phyloP scores from a whole-genome alignment of 2,888 invertebrate species.

The Tuberolachnus salignus region DNA sequence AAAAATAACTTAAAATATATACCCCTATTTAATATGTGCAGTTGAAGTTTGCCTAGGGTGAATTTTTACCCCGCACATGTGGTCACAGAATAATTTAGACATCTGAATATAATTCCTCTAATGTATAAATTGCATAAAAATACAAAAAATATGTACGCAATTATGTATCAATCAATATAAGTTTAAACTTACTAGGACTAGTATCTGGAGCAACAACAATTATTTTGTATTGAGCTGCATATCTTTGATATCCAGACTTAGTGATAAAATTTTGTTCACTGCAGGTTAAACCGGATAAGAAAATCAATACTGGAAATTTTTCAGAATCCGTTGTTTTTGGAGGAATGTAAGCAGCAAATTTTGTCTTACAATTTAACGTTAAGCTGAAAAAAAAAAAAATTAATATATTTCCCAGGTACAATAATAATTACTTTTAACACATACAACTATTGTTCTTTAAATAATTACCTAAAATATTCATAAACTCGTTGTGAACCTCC shows the following conservation, averaged over 20 bases:
- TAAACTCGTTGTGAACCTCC: constrained; percentile 86
- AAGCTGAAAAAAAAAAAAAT: constrained; percentile 64
- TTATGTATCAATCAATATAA: neutral
- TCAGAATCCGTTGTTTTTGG: constrained; percentile 69
- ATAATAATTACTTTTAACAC: constrained; percentile 1
- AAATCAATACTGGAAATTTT: constrained; percentile 83
- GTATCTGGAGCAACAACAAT: constrained; percentile 95
- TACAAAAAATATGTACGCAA: neutral
- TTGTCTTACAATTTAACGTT: constrained; percentile 86
- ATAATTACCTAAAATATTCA: constrained; percentile 73
- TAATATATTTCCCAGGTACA: constrained; percentile 12
- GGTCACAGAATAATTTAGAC: neutral
- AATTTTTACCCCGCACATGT: too few relatives aligned
- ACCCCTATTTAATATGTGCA: too few relatives aligned
- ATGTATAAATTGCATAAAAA: neutral
- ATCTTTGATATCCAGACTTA: constrained; percentile 92
- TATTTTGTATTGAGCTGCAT: constrained; percentile 84
- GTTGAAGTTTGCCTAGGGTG: too few relatives aligned
- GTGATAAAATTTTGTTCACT: constrained; percentile 94
- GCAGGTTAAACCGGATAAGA: constrained; percentile 90
- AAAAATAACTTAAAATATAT: too few relatives aligned
- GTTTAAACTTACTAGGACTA: constrained; percentile 71
- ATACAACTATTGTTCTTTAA: neutral
- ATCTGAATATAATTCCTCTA: neutral
- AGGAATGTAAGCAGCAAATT: constrained; percentile 89